Evolutionary conservation across 2,888 invertebrate genomes (phyloP), one percentile per base, ranked within the genome.

Genomic region (Camponotus fellah): DNA sequence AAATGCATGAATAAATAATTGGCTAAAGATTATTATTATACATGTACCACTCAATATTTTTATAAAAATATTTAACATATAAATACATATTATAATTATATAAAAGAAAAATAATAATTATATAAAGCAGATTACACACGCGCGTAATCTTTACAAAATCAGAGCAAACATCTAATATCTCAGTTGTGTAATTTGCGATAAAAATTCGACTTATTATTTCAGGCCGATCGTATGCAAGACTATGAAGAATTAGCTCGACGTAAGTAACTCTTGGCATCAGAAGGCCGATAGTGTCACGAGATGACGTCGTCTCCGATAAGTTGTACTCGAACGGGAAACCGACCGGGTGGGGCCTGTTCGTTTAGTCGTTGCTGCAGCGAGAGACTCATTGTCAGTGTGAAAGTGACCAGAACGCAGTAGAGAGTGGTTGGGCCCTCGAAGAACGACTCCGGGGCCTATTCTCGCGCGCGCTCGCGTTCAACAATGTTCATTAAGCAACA

Each of bases 241-340:
- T 49, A 14, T 12, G 5, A 60, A 3, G 9, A 72, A 75, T 49
- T 49, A 17, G 37, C 5, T 17, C 37, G 12, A 26, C 34, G 21
- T 65, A 76, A 10, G 17, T 34, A 34, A 14, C 49, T 37, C 37
- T 76, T 8, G 37, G 34, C 14, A 49, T 10, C 14, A 56, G n/a
- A 53, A 84, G 71, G 77, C 71, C 72, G 71, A 69, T 81, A 80
- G 74, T 72, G 80, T 17, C 60, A 34, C 17, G 71, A 66, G 74
- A 83, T 86, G 89, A 89, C 87, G 87, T 85, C 75, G 83, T 76
- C 82, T 60, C 62, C 82, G 89, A 88, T 89, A 89, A 89, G 68
- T 86, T 68, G 43, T 62, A 64, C 79, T 71, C 68, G 32, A 74
- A 79, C 65, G 72, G 26, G 58, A 64, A 86, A 74, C 69, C 34